A percentile compares a stretch with the other conserved stretches of the same genome.
Evolutionary conservation across 2,113 vertebrate genomes (phyloP).

Genomic region (Lepidothrix coronata): DNA sequence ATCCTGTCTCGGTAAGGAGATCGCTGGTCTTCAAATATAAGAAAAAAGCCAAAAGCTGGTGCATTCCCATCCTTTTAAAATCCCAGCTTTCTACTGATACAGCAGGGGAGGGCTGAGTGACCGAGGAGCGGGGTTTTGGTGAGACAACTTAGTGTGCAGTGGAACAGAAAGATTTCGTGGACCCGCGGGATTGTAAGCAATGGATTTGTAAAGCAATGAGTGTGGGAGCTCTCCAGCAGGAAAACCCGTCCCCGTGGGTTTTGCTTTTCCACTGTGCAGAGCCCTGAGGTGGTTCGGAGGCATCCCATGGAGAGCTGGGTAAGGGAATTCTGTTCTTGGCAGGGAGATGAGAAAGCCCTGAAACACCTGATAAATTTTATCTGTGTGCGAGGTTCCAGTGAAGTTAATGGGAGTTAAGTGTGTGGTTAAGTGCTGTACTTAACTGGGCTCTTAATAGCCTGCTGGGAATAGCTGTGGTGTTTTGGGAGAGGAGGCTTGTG

Average conservation of each 20-base stretch:
- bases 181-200: fast-evolving
- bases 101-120: not conserved
- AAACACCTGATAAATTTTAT: not conserved
- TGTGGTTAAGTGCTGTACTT: conserved; percentile 16
- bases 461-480: not conserved
- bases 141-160: fast-evolving
- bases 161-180: not conserved
- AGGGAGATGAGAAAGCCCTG: not conserved
- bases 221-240: not conserved
- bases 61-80: fast-evolving
- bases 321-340: not conserved
- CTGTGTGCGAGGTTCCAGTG: not conserved
- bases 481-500: not conserved
- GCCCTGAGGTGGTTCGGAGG: not conserved
- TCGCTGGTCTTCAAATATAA: fast-evolving
- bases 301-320: not conserved
- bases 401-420: conserved; percentile 30
- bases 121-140: not conserved
- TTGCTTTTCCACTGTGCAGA: not conserved
- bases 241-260: not conserved
- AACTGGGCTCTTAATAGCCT: not conserved
- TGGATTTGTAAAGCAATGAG: not conserved
- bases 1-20: no score
- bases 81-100: fast-evolving
- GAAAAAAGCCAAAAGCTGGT: not conserved